Evolutionary conservation across 2,888 invertebrate genomes (phyloP).

Genomic region (Ophion ventricosus): DNA sequence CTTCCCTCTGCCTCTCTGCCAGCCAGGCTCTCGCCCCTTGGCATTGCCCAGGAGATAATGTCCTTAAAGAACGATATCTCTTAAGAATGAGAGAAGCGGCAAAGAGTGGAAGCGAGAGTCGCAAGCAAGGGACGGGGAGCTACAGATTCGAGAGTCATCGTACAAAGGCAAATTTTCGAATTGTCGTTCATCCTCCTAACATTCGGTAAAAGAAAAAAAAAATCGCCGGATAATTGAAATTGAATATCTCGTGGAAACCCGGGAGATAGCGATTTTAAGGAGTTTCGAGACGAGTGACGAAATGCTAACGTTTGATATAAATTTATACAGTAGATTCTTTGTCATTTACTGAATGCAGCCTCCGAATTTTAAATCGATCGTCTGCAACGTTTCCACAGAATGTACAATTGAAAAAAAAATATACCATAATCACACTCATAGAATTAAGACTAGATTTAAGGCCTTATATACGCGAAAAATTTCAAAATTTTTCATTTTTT

Average conservation of each 20-base stretch:
- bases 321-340: too few relatives aligned
- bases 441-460: too few relatives aligned
- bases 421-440: too few relatives aligned
- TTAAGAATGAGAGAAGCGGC: conserved; percentile 56
- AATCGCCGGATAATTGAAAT: conserved; percentile 36
- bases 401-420: too few relatives aligned
- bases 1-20: conserved; percentile 42
- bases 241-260: conserved; percentile 28
- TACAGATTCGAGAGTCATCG: conserved; percentile 50
- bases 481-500: too few relatives aligned
- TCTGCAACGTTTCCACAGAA: too few relatives aligned
- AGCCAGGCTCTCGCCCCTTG: conserved; percentile 65
- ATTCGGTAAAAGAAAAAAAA: too few relatives aligned
- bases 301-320: too few relatives aligned
- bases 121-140: conserved; percentile 31
- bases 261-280: conserved; percentile 24
- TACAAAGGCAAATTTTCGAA: conserved; percentile 51
- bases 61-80: conserved; percentile 82
- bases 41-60: conserved; percentile 79
- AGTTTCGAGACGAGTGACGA: too few relatives aligned
- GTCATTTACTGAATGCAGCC: too few relatives aligned
- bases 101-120: conserved; percentile 27
- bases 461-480: too few relatives aligned
- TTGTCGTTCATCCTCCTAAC: conserved; percentile 12
- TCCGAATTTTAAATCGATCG: too few relatives aligned